Conservation (phyloP, 35 echinoderm and acorn worm genomes). For the Apostichopus japonicus region DNA sequence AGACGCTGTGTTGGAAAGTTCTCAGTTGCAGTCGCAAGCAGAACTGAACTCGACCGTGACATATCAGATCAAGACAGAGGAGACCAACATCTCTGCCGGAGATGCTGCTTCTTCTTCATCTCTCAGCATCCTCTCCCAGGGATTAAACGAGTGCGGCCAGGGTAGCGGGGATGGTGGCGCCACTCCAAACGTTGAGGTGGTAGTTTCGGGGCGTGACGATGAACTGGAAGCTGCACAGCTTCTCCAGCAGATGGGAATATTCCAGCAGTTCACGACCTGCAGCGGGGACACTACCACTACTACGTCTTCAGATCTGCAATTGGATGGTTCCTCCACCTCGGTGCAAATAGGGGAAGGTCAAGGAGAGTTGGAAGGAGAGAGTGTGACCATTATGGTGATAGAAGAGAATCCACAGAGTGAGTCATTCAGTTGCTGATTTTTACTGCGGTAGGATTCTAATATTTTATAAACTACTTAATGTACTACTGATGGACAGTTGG, state of each 20-base stretch:
- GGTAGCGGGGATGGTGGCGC: neutral
- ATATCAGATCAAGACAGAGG: slow-evolving; percentile 3
- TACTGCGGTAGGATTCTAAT: neutral
- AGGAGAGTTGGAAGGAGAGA: neutral
- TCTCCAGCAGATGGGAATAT: slow-evolving; percentile 59
- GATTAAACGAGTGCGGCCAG: neutral
- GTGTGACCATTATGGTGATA: slow-evolving; percentile 53
- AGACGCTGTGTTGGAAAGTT: slow-evolving; percentile 33
- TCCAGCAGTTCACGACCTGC: slow-evolving; percentile 10
- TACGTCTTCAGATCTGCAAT: neutral
- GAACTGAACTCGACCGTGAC: neutral
- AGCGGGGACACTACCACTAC: neutral
- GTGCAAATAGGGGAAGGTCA: neutral
- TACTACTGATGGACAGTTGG: too few relatives aligned
- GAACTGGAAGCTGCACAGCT: slow-evolving; percentile 55
- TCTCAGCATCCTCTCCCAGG: neutral
- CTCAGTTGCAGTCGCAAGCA: slow-evolving; percentile 11
- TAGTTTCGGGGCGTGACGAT: slow-evolving; percentile 23
- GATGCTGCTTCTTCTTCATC: neutral
- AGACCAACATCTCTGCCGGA: neutral
- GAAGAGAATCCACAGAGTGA: slow-evolving; percentile 31
- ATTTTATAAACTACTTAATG: neutral
- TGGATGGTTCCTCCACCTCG: neutral
- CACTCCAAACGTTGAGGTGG: neutral
- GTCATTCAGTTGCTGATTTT: neutral